Base-by-base conservation (phyloP, 2,888 invertebrate genomes). In the Craniophora ligustri region DNA sequence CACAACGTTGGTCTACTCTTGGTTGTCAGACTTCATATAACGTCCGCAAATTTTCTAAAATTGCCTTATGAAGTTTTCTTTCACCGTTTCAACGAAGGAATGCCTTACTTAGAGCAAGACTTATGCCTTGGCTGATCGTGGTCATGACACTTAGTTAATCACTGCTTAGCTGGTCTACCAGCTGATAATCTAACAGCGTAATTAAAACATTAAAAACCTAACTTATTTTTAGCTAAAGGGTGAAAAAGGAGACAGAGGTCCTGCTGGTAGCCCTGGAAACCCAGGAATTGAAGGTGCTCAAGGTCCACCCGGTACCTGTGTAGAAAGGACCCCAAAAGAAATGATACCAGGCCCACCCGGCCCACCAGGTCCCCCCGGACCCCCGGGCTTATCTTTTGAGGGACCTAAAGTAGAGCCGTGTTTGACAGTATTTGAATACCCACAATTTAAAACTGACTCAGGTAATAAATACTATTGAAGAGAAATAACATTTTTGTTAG, bases 361-460 rank as follows among this genome's bases (percentile, higher is more conserved):
- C 0, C 79, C 81, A 0, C 78, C 82, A 0, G 88, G 88, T 0
- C 79, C 39, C 0, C 81, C 81, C 0, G 89, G 89, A 0, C 66
- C 67, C 2, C 84, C 83, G 1, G 91, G 91, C 0, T 3, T 82
- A n/a, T 84, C 89, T 0, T 50, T 89, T 13, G 71, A 62, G 1
- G 90, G 88, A 4, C 85, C 86, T 1, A 89, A 89, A 65, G 90
- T 89, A 10, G 87, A 89, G 73, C 86, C 89, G 5, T 75, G 75
- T 10, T 54, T 46, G 6, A 34, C 48, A 16, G 15, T 54, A 3
- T n/a, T n/a, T n/a, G n/a, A n/a, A 16, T 35, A 30, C 19, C 38
- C 7, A 13, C 19, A 14, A 36, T n/a, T 4, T 18, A 45, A n/a
- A 13, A 35, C 10, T 8, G 23, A n/a, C 0, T 11, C 16, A 21